These are phyloP conservation scores for Eunapius fragilis DNA, from an alignment of 37 sponge, comb jelly and placozoan species.

Conservation along the genomic window DNA sequence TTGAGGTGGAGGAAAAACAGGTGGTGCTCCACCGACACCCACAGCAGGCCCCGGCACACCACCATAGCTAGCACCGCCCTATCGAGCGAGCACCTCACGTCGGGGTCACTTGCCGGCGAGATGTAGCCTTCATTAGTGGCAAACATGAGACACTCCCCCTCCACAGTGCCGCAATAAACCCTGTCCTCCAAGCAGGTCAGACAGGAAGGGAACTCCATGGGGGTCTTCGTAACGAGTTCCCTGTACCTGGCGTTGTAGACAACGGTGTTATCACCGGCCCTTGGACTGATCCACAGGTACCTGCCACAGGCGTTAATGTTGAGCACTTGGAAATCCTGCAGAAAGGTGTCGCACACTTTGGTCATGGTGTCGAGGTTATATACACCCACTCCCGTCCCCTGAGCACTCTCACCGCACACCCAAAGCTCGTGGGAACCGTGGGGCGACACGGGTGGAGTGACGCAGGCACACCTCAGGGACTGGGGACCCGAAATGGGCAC, in stretches of 20 bases:
- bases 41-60: conserved; percentile 7
- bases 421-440: conserved; percentile 27
- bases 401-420: conserved; percentile 30
- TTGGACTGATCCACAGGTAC: conserved; percentile 45
- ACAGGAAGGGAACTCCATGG: conserved; percentile 26
- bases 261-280: conserved; percentile 25
- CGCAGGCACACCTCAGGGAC: conserved; percentile 35
- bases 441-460: neutral
- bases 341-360: neutral
- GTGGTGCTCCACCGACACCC: conserved; percentile 33
- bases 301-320: conserved; percentile 30
- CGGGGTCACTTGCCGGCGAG: neutral
- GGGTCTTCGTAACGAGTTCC: conserved; percentile 19
- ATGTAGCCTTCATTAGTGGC: neutral
- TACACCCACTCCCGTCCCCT: conserved; percentile 28
- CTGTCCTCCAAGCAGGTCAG: conserved; percentile 8
- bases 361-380: conserved; percentile 30
- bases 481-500: conserved; percentile 10
- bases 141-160: conserved; percentile 35
- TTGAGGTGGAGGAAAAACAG: conserved; percentile 28
- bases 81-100: conserved; percentile 6
- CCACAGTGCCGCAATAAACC: conserved; percentile 44
- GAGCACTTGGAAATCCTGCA: conserved; percentile 27
- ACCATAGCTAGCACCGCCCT: conserved; percentile 13
- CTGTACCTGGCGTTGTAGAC: conserved; percentile 15